Evolutionary conservation across 2,113 vertebrate genomes (phyloP).

Genomic region (Tichodroma muraria): DNA sequence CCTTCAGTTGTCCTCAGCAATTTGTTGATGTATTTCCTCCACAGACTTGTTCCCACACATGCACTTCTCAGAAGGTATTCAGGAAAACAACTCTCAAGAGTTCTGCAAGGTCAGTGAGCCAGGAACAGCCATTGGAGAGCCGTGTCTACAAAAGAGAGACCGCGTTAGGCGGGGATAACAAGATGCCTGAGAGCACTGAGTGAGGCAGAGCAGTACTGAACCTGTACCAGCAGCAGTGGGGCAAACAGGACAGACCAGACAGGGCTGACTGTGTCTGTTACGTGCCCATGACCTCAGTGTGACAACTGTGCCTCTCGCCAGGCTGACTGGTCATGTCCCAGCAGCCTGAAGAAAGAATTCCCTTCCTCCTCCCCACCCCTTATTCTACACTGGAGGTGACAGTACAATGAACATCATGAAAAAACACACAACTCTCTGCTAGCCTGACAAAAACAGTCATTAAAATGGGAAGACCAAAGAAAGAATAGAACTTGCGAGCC

Average conservation of each 20-base stretch:
- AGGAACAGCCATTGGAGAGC: not conserved
- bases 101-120: not conserved
- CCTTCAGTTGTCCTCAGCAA: not conserved
- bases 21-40: not conserved
- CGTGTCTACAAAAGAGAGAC: not conserved
- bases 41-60: not conserved
- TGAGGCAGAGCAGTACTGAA: not conserved
- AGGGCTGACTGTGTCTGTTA: not conserved
- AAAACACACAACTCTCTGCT: not conserved
- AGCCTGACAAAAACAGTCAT: not conserved
- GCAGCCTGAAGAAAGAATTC: not conserved
- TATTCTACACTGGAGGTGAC: not conserved
- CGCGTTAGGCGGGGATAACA: fast-evolving
- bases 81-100: not conserved
- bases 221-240: not conserved
- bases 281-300: not conserved
- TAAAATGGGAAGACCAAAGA: not conserved
- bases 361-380: fast-evolving
- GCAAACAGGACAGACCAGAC: not conserved
- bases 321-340: not conserved
- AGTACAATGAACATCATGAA: not conserved
- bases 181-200: not conserved
- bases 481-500: not conserved
- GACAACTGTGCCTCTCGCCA: not conserved
- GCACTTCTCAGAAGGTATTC: not conserved